A percentile compares a stretch with the other conserved stretches of the same genome.
These are phyloP conservation scores for Aphodius sticticus DNA, from an alignment of 2,888 invertebrate species.

Conservation along the genomic window DNA sequence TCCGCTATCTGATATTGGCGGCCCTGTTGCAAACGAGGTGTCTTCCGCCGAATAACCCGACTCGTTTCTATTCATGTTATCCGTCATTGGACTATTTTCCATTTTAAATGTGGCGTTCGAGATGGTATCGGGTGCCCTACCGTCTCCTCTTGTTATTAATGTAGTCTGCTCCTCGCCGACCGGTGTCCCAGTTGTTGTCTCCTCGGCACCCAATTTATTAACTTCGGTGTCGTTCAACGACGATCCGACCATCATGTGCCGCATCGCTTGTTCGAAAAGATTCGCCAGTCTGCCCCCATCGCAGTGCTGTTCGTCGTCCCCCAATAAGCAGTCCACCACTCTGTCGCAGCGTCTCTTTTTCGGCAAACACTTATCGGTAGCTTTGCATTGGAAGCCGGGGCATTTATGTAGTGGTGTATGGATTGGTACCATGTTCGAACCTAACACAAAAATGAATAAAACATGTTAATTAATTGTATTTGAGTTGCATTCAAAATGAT, in stretches of 20 bases:
- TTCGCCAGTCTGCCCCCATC: slow-evolving; percentile 39
- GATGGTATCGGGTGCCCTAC: slow-evolving; percentile 28
- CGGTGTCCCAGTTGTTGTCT: slow-evolving; percentile 26
- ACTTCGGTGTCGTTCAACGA: slow-evolving; percentile 17
- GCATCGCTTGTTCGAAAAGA: slow-evolving; percentile 48
- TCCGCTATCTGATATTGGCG: slow-evolving; percentile 39
- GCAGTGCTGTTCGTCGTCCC: slow-evolving; percentile 83
- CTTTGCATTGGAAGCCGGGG: slow-evolving; percentile 77
- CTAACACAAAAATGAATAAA: slow-evolving; percentile 54
- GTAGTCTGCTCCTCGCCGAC: slow-evolving; percentile 28
- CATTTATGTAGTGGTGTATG: slow-evolving; percentile 69
- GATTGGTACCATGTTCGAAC: slow-evolving; percentile 60
- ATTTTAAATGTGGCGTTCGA: slow-evolving; percentile 38
- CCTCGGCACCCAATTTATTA: slow-evolving; percentile 30
- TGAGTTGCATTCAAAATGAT: background rate
- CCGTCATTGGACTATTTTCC: slow-evolving; percentile 38
- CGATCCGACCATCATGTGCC: slow-evolving; percentile 39
- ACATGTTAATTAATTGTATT: background rate
- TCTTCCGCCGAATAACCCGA: slow-evolving; percentile 32
- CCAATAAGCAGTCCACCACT: slow-evolving; percentile 77
- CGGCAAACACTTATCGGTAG: slow-evolving; percentile 72
- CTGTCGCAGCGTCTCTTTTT: slow-evolving; percentile 73
- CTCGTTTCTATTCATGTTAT: slow-evolving; percentile 37
- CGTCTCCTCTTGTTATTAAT: slow-evolving; percentile 31
- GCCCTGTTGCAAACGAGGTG: slow-evolving; percentile 41